phyloP scores from a whole-genome alignment of 2,888 invertebrate species.

The Campoplex capitator region DNA sequence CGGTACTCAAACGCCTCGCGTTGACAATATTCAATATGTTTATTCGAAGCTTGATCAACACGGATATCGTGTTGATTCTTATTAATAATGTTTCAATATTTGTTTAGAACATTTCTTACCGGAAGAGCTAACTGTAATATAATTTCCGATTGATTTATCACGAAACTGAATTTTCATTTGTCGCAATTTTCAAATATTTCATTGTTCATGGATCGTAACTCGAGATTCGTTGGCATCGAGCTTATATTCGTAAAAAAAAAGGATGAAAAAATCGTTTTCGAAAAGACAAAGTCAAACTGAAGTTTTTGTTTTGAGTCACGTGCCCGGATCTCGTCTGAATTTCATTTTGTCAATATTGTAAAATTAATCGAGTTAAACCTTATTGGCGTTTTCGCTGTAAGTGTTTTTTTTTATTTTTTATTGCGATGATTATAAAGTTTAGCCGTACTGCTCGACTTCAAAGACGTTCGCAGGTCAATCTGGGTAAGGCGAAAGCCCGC shows the following conservation, averaged over 20 bases:
- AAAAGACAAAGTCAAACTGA: neutral
- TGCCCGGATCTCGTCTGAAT: neutral
- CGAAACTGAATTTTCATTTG: no score
- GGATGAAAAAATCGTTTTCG: no score
- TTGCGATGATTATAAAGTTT: conserved; percentile 8
- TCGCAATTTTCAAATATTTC: no score
- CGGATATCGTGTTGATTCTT: neutral
- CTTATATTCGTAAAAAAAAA: no score
- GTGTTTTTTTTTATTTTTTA: neutral
- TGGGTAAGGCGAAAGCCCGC: neutral
- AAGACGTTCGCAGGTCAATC: conserved; percentile 17
- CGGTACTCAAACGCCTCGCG: neutral
- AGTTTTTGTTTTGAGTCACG: neutral
- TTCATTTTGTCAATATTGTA: neutral
- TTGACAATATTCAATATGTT: neutral
- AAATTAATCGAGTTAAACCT: neutral
- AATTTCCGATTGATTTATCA: no score
- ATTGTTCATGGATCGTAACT: no score
- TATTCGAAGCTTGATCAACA: neutral
- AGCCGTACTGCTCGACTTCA: conserved; percentile 8
- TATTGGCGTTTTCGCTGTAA: neutral
- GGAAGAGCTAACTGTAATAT: no score
- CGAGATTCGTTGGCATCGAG: no score
- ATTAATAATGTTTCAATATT: neutral
- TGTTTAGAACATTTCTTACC: neutral